Base-by-base conservation (phyloP, 2,113 vertebrate species). In the Nymphicus hollandicus region DNA sequence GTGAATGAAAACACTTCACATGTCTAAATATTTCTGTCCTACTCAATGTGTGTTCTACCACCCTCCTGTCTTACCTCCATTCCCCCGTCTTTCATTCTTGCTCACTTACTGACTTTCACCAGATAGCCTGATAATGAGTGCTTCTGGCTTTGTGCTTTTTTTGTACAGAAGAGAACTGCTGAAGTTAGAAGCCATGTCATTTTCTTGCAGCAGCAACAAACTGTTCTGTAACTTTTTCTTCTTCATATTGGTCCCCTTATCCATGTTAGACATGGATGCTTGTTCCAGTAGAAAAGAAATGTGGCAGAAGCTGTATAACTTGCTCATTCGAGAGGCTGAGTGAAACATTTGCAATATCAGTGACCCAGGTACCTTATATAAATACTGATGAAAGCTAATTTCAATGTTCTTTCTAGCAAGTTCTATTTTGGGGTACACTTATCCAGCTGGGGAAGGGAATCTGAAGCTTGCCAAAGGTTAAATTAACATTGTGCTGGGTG, bases 41-140 rank as follows among this genome's bases (percentile, higher is more conserved):
- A 37, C 22, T 72, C 1, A 0, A 6, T 29, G 18, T 1, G 3
- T 23, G 79, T 80, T 74, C n/a, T 81, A 25, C 6, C 37, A 35
- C 5, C 0, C 2, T 9, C 33, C 33, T 58, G 0, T 41, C 28
- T 11, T 58, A 58, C 33, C 33, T 58, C 33, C 33, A 2, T 60
- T 72, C 13, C 17, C 25, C 17, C 39, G 5, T 31, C 8, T 60
- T 72, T 68, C 20, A 24, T 31, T 85, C 44, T 39, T 35, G 19
- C 27, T 50, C 1, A 1, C 3, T 77, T 72, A 39, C 18, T 68
- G 44, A 7, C 8, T 66, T 61, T 61, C 39, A 50, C 17, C 11
- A 41, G 23, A 43, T 29, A 16, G 9, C 13, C 19, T 27, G 24
- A 35, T 23, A 76, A 31, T 33, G 7, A 12, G 4, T 18, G 3